These are phyloP conservation scores for Shinisaurus crocodilurus DNA, from an alignment of 2,113 vertebrate species.

Conservation along the genomic window DNA sequence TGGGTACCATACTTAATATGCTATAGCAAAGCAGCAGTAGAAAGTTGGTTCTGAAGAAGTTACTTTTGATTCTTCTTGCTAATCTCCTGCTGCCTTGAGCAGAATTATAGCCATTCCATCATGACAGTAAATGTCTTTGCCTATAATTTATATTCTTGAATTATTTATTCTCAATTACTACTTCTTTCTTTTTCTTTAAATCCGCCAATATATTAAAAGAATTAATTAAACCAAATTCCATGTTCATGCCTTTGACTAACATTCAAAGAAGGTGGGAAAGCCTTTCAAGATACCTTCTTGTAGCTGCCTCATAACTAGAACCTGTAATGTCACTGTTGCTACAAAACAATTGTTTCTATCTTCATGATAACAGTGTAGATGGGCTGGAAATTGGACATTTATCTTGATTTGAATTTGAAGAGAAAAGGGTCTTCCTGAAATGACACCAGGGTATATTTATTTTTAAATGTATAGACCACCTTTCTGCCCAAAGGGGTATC, in stretches of 20 bases:
- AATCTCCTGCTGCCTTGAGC: background rate
- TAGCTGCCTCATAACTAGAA: background rate
- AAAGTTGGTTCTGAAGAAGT: background rate
- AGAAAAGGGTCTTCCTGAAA: background rate
- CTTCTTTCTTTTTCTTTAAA: background rate
- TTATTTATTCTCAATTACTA: slow-evolving; percentile 30
- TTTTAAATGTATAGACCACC: background rate
- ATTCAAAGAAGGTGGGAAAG: background rate
- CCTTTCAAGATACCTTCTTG: slow-evolving; percentile 14
- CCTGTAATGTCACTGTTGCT: background rate
- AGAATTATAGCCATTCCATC: slow-evolving; percentile 7
- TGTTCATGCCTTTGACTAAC: rapidly evolving
- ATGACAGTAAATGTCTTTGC: background rate
- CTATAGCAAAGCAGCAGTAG: background rate
- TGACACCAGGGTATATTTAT: background rate
- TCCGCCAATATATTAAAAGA: slow-evolving; percentile 22
- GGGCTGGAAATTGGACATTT: background rate
- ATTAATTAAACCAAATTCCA: slow-evolving; percentile 45
- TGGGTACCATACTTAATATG: background rate
- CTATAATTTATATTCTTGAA: slow-evolving; percentile 50
- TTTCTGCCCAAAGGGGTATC: background rate
- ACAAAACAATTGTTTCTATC: background rate
- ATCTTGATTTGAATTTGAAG: background rate
- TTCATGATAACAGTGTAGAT: background rate
- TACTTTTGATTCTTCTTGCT: background rate